phyloP scores from a whole-genome alignment of 2,797 vertebrate genomes.

The Enteromius mattozi region DNA sequence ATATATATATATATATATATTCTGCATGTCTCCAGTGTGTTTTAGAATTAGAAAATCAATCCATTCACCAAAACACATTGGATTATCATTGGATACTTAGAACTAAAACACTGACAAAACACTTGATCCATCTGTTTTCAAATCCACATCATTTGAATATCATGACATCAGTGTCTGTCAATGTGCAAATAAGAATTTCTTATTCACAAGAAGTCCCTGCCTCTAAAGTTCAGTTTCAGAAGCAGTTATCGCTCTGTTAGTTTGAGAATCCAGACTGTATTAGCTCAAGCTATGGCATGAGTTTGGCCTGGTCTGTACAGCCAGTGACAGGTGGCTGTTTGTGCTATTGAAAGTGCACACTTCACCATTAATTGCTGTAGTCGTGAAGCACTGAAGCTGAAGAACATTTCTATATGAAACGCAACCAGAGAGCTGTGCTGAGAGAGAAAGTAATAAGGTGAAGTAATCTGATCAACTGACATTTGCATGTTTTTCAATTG shows the following conservation, averaged over 20 bases:
- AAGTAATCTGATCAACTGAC: slow-evolving; percentile 23
- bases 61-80: no score
- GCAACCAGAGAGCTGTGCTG: background rate
- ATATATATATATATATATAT: no score
- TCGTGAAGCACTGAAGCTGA: background rate
- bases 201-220: background rate
- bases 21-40: no score
- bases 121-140: no score
- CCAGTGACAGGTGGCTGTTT: slow-evolving; percentile 5
- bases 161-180: no score
- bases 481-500: slow-evolving; percentile 34
- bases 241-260: background rate
- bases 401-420: slow-evolving; percentile 9
- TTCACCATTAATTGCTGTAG: background rate
- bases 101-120: no score
- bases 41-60: no score
- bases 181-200: background rate
- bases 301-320: background rate
- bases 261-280: background rate
- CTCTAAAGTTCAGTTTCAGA: background rate
- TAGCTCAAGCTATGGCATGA: background rate
- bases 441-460: slow-evolving; percentile 13
- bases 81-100: no score
- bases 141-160: background rate
- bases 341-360: background rate